Percentiles rank a stretch among this genome's conserved stretches.
Evolutionary conservation across 2,113 vertebrate species (phyloP).

Genomic region (Columba janthina): DNA sequence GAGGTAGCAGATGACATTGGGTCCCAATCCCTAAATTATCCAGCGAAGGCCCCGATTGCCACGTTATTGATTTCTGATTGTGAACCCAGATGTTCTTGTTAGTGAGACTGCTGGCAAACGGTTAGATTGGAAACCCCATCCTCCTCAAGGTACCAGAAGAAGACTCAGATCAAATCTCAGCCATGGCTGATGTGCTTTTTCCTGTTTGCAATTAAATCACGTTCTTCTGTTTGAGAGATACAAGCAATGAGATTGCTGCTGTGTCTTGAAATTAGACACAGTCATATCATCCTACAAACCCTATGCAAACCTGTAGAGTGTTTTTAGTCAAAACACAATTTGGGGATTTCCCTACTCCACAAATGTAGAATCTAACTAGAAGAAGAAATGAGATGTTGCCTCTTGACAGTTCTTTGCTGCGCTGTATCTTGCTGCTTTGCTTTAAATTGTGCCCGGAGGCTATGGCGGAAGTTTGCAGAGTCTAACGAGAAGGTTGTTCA

Average conservation of each 20-base stretch:
- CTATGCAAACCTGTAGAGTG: background rate
- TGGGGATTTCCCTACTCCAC: slow-evolving; percentile 1
- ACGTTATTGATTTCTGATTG: background rate
- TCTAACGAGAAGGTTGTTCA: background rate
- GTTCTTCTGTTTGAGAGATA: background rate
- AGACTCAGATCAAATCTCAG: background rate
- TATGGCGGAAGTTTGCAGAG: background rate
- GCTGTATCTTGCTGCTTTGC: background rate
- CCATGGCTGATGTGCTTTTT: background rate
- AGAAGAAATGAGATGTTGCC: background rate
- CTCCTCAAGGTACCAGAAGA: background rate
- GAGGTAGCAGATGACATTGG: background rate
- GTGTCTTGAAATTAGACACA: background rate
- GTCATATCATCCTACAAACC: background rate
- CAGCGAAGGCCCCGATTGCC: background rate
- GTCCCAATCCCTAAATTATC: background rate
- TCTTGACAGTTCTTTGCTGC: background rate
- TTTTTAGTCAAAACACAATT: background rate
- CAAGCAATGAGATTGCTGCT: background rate
- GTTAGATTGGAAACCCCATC: background rate
- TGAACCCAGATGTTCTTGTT: background rate
- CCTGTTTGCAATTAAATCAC: background rate
- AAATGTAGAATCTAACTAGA: background rate
- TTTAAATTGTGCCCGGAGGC: slow-evolving; percentile 5
- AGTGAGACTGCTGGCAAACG: background rate